phyloP scores from a whole-genome alignment of 1,140 invertebrate species.

The Ceratitis capitata region DNA sequence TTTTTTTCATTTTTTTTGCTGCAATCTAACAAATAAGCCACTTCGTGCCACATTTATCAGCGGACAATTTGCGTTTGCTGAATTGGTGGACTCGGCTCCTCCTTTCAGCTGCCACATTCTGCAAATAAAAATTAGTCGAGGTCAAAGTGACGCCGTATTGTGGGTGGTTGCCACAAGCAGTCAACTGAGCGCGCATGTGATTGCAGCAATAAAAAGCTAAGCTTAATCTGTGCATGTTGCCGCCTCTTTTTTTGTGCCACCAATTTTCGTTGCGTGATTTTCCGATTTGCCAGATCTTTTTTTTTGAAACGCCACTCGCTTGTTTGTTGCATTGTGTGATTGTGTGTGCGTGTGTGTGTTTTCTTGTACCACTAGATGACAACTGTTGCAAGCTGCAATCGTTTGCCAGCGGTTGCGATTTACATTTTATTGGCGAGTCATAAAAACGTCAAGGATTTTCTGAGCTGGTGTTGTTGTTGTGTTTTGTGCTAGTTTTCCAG shows the following conservation, averaged over 20 bases:
- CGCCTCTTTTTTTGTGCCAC: not conserved
- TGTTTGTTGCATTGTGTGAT: not conserved
- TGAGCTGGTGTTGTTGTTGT: conserved; percentile 55
- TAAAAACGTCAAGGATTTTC: conserved; percentile 64
- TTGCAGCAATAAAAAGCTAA: conserved; percentile 1
- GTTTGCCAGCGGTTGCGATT: conserved; percentile 42
- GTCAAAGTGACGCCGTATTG: not conserved
- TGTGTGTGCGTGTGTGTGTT: too few species aligned
- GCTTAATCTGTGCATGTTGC: conserved; percentile 47
- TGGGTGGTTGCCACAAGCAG: too few species aligned
- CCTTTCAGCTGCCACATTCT: not conserved
- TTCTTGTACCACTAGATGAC: too few species aligned
- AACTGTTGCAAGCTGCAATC: conserved; percentile 40
- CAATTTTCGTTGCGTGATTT: conserved; percentile 18
- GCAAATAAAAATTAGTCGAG: conserved; percentile 26
- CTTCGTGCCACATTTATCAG: conserved; percentile 22
- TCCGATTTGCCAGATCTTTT: not conserved
- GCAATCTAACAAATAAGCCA: not conserved
- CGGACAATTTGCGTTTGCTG: not conserved
- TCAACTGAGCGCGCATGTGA: not conserved
- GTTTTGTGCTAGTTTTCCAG: conserved; percentile 32
- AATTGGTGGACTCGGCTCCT: conserved; percentile 7
- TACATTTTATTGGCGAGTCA: conserved; percentile 56
- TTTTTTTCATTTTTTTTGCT: not conserved
- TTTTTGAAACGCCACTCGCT: too few species aligned